These are phyloP conservation scores for Ectropis crepuscularia DNA, from an alignment of 2,888 invertebrate genomes.

Conservation along the genomic window DNA sequence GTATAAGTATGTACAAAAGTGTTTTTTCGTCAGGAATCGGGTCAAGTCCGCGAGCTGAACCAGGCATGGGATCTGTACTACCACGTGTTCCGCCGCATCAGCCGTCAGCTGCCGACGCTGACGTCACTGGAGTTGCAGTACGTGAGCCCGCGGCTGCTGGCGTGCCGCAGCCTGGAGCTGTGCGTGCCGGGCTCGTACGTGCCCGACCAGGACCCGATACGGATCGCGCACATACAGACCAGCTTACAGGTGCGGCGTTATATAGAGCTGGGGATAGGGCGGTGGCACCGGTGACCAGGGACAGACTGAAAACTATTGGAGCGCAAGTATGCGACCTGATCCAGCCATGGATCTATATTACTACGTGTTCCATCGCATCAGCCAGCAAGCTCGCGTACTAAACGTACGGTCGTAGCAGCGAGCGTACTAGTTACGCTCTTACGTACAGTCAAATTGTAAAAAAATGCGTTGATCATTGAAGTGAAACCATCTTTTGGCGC, in stretches of 20 bases:
- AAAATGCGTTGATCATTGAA: too few species aligned
- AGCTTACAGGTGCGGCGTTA: conserved; percentile 89
- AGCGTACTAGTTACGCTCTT: too few species aligned
- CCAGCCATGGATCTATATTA: too few species aligned
- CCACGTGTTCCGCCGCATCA: conserved; percentile 98
- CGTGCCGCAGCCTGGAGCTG: conserved; percentile 96
- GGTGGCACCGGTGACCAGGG: background rate
- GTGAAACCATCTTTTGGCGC: too few species aligned
- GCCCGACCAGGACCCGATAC: conserved; percentile 94
- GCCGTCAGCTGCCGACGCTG: conserved; percentile 96
- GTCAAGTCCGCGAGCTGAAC: conserved; percentile 95
- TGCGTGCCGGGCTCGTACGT: conserved; percentile 99
- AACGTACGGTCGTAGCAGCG: too few species aligned
- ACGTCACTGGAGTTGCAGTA: conserved; percentile 97
- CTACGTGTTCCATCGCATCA: too few species aligned
- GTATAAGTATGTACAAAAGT: too few species aligned
- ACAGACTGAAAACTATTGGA: too few species aligned
- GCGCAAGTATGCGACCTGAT: too few species aligned
- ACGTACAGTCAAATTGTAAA: too few species aligned
- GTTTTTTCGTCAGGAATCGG: conserved; percentile 85
- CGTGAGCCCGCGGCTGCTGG: conserved; percentile 95
- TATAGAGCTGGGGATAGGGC: too few species aligned
- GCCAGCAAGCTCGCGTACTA: too few species aligned
- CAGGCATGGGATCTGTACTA: conserved; percentile 99
- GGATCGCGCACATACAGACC: conserved; percentile 95